Percentiles rank a stretch among this genome's conserved stretches.
phyloP scores from a whole-genome alignment of 1,140 invertebrate genomes.

The Bilobella aurantiaca region DNA sequence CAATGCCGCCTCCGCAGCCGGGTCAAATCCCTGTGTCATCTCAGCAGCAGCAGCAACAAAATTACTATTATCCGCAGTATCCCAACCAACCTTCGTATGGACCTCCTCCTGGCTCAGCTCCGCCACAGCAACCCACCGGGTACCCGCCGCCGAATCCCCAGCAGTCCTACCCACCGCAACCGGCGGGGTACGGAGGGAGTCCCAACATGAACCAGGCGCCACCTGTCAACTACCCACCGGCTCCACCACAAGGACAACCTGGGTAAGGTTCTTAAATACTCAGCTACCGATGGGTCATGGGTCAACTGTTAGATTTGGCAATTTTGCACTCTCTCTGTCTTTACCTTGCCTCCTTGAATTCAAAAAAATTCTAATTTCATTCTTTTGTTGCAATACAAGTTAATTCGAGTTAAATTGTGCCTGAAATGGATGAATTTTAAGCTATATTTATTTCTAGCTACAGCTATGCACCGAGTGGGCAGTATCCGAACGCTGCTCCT shows the following conservation, averaged over 20 bases:
- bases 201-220: background rate
- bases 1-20: slow-evolving; percentile 18
- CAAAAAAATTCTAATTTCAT: too few relatives aligned
- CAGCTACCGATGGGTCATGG: too few relatives aligned
- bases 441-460: background rate
- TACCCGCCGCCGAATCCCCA: background rate
- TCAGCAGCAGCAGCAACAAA: slow-evolving; percentile 26
- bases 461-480: background rate
- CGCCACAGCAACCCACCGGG: background rate
- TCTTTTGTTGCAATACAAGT: too few relatives aligned
- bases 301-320: too few relatives aligned
- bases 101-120: background rate
- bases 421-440: too few relatives aligned
- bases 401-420: too few relatives aligned
- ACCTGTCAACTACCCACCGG: background rate
- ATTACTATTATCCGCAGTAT: background rate
- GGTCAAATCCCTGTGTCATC: slow-evolving; percentile 26
- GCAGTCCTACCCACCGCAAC: background rate
- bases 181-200: background rate
- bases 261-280: background rate
- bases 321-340: too few relatives aligned
- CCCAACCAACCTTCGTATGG: background rate
- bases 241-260: background rate
- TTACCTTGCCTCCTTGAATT: background rate
- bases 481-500: background rate